Evolutionary conservation across 2,113 vertebrate genomes (phyloP).

Genomic region (Rhinopomastus cyanomelas): DNA sequence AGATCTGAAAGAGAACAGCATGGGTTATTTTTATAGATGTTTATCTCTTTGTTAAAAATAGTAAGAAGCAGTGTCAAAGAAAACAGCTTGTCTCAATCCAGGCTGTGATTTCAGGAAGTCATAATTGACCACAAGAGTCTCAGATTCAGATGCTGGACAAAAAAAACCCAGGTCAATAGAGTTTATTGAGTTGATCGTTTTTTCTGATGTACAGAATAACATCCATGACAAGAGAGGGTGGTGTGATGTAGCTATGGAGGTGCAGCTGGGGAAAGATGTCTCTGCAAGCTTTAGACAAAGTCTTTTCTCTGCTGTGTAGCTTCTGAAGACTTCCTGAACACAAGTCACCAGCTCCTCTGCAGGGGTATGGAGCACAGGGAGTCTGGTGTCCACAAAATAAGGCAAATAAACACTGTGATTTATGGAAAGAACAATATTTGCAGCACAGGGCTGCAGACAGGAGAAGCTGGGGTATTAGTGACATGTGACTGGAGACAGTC

Average conservation of each 20-base stretch:
- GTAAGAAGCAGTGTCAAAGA: not conserved
- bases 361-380: not conserved
- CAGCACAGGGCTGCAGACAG: not conserved
- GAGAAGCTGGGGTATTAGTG: constrained; percentile 17
- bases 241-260: not conserved
- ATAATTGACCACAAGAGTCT: not conserved
- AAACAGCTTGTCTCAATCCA: not conserved
- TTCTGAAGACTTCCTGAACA: not conserved
- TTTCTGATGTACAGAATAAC: constrained; percentile 1
- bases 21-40: not conserved
- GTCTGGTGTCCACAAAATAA: not conserved
- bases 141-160: not conserved
- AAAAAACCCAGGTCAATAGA: not conserved
- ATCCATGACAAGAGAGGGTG: not conserved
- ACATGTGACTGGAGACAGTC: constrained; percentile 3
- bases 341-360: not conserved
- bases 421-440: constrained; percentile 5
- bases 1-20: not conserved
- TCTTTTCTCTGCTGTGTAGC: not conserved
- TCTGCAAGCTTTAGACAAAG: not conserved
- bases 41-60: not conserved
- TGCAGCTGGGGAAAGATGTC: not conserved
- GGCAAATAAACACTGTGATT: not conserved
- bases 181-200: not conserved
- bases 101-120: not conserved